Percentiles rank a stretch among this genome's conserved stretches.
These are phyloP conservation scores for Cariama cristata DNA, from an alignment of 2,113 vertebrate species.

Conservation along the genomic window DNA sequence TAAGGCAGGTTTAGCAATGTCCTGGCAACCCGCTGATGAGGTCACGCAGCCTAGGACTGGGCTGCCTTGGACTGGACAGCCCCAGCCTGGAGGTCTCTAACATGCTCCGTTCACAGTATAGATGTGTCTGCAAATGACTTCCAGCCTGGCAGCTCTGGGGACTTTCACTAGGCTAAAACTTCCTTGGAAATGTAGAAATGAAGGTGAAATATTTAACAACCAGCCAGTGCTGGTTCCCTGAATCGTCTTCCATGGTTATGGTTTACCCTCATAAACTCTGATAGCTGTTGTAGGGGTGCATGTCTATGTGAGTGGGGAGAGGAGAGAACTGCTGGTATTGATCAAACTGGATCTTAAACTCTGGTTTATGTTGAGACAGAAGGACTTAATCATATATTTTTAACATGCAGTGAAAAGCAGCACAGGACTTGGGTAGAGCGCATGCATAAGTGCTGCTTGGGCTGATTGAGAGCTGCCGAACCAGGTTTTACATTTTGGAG, in stretches of 20 bases:
- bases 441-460: background rate
- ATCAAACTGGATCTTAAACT: constrained; percentile 12
- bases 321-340: background rate
- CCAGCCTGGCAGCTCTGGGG: background rate
- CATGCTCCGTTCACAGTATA: rapidly evolving
- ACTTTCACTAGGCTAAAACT: background rate
- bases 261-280: background rate
- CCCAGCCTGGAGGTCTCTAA: background rate
- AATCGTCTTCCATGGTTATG: background rate
- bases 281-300: background rate
- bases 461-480: background rate
- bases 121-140: background rate
- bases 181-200: background rate
- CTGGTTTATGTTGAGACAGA: background rate
- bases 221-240: background rate
- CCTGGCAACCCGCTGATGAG: background rate
- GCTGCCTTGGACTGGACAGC: background rate
- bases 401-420: background rate
- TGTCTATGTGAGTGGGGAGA: background rate
- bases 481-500: background rate
- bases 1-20: background rate
- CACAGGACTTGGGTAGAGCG: background rate
- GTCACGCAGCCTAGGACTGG: background rate
- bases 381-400: background rate
- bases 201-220: background rate